A percentile compares a stretch with the other conserved stretches of the same genome.
phyloP scores from a whole-genome alignment of 2,797 vertebrate genomes.

The Pseudochirops corinnae region DNA sequence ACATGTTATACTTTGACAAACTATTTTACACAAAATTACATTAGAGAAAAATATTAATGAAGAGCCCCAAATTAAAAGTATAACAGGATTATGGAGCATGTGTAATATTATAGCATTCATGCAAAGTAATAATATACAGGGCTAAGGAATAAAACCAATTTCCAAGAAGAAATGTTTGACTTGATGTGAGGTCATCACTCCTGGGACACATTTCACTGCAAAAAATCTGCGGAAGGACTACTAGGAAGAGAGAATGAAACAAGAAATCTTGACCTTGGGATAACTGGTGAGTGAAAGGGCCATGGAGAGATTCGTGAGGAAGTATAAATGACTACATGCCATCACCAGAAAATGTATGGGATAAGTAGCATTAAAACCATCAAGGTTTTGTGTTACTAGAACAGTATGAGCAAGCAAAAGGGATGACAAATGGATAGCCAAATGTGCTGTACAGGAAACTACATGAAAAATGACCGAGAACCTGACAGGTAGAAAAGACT shows the following conservation, averaged over 20 bases:
- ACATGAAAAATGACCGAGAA: not conserved
- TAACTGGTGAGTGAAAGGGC: not conserved
- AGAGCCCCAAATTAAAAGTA: not conserved
- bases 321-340: not conserved
- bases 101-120: not conserved
- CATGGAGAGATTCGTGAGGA: not conserved
- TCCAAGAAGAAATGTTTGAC: not conserved
- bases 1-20: slow-evolving; percentile 2
- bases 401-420: not conserved
- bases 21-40: slow-evolving; percentile 35
- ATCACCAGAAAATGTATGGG: not conserved
- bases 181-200: not conserved
- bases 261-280: not conserved
- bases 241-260: not conserved
- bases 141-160: not conserved
- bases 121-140: not conserved
- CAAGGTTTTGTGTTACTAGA: not conserved
- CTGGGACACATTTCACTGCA: not conserved
- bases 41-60: not conserved
- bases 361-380: not conserved
- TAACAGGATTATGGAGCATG: not conserved
- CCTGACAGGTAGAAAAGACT: not conserved
- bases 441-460: not conserved
- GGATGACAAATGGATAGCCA: not conserved
- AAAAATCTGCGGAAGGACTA: not conserved